phyloP scores from a whole-genome alignment of 2,797 vertebrate genomes.

The Lithobates pipiens region DNA sequence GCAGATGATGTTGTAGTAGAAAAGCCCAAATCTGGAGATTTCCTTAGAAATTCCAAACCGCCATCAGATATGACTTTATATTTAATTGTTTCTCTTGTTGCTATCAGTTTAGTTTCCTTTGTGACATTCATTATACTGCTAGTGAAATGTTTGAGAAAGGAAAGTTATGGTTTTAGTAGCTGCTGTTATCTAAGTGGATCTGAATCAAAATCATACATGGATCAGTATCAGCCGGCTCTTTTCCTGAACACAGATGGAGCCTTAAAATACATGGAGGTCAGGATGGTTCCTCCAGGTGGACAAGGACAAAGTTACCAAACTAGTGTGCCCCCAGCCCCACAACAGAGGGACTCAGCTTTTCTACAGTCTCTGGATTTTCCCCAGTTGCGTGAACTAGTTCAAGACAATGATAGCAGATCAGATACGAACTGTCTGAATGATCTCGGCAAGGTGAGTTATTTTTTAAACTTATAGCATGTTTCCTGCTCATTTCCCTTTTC shows the following conservation, averaged over 20 bases:
- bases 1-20: neutral
- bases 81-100: slow-evolving; percentile 35
- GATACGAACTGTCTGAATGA: slow-evolving; percentile 65
- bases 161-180: neutral
- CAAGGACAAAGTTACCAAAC: slow-evolving; percentile 89
- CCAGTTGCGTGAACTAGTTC: slow-evolving; percentile 8
- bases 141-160: slow-evolving; percentile 49
- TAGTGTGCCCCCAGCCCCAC: slow-evolving; percentile 66
- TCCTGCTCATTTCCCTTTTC: too few species aligned
- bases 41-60: slow-evolving; percentile 33
- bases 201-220: neutral
- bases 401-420: slow-evolving; percentile 63
- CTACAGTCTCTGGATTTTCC: slow-evolving; percentile 17
- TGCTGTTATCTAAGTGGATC: slow-evolving; percentile 5
- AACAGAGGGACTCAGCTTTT: slow-evolving; percentile 69
- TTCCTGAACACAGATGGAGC: slow-evolving; percentile 72
- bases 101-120: slow-evolving; percentile 40
- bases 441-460: slow-evolving; percentile 75
- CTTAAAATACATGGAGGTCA: slow-evolving; percentile 80
- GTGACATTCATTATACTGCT: slow-evolving; percentile 35
- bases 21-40: slow-evolving; percentile 9
- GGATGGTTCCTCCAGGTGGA: slow-evolving; percentile 76
- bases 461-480: too few species aligned
- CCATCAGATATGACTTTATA: slow-evolving; percentile 19
- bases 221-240: slow-evolving; percentile 55